These are phyloP conservation scores for Muscicapa comitata DNA, from an alignment of 2,797 vertebrate genomes.

Conservation along the genomic window DNA sequence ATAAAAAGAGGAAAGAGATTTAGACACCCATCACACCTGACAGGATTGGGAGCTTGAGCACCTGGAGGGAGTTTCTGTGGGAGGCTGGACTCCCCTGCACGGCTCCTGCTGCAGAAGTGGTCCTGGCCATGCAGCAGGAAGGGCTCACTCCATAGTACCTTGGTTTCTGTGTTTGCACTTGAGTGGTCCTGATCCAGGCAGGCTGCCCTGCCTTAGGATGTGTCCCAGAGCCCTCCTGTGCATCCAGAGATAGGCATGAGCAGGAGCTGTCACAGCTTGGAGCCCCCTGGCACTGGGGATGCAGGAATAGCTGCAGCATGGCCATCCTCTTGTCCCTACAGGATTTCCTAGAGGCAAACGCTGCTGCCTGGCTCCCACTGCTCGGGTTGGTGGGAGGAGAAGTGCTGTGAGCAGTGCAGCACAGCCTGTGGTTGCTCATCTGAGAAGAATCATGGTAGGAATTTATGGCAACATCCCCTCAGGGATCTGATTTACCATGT, in stretches of 20 bases:
- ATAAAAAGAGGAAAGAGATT: background rate
- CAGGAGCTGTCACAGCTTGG: background rate
- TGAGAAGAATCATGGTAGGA: background rate
- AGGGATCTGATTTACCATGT: background rate
- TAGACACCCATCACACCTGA: background rate
- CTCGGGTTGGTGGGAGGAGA: background rate
- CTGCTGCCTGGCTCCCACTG: background rate
- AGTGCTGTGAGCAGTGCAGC: background rate
- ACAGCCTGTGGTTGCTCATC: background rate
- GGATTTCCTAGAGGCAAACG: rapidly evolving
- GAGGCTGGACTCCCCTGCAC: background rate
- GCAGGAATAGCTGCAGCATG: background rate
- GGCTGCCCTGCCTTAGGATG: background rate
- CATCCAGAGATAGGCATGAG: background rate
- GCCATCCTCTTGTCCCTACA: background rate
- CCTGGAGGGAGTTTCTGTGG: background rate
- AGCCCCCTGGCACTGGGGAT: background rate
- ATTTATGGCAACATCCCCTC: background rate
- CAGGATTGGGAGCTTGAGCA: background rate
- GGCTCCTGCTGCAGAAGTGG: background rate
- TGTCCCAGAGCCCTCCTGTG: background rate
- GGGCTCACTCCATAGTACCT: background rate
- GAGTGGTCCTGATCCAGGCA: background rate
- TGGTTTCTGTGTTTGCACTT: background rate
- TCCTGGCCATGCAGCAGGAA: background rate